Evolutionary conservation across 2,113 vertebrate species (phyloP).

Genomic region (Stigmatopora nigra): DNA sequence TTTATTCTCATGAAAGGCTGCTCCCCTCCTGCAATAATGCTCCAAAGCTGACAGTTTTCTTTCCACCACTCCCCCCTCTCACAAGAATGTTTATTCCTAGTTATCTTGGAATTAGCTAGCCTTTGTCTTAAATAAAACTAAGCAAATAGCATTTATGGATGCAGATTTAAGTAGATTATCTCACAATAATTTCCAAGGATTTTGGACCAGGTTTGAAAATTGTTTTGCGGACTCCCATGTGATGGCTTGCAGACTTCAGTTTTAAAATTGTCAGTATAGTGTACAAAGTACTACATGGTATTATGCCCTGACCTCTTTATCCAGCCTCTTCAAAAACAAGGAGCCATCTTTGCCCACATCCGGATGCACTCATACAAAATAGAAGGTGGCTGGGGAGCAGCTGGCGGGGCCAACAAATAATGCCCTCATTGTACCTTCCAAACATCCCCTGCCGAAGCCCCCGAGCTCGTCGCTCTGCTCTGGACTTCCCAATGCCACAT

Average conservation of each 20-base stretch:
- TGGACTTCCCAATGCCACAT: conserved; percentile 58
- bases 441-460: conserved; percentile 49
- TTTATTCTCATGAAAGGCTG: conserved; percentile 67
- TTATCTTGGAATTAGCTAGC: not conserved
- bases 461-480: conserved; percentile 35
- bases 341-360: conserved; percentile 40
- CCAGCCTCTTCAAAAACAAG: conserved; percentile 16
- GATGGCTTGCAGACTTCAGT: not conserved
- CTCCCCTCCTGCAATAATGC: conserved; percentile 31
- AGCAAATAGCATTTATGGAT: too few relatives aligned
- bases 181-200: too few relatives aligned
- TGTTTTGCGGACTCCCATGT: not conserved
- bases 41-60: conserved; percentile 12
- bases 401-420: conserved; percentile 55
- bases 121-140: too few relatives aligned
- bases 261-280: not conserved
- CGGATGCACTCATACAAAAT: conserved; percentile 46
- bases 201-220: not conserved
- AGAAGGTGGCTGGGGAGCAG: conserved; percentile 48
- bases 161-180: too few relatives aligned
- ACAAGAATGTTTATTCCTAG: conserved; percentile 2
- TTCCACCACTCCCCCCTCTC: not conserved
- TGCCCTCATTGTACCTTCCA: conserved; percentile 61
- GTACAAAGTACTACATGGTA: not conserved
- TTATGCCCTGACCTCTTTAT: not conserved